A percentile compares a stretch with the other conserved stretches of the same genome.
These are phyloP conservation scores for Hetaerina titia DNA, from an alignment of 2,888 invertebrate genomes.

Conservation along the genomic window DNA sequence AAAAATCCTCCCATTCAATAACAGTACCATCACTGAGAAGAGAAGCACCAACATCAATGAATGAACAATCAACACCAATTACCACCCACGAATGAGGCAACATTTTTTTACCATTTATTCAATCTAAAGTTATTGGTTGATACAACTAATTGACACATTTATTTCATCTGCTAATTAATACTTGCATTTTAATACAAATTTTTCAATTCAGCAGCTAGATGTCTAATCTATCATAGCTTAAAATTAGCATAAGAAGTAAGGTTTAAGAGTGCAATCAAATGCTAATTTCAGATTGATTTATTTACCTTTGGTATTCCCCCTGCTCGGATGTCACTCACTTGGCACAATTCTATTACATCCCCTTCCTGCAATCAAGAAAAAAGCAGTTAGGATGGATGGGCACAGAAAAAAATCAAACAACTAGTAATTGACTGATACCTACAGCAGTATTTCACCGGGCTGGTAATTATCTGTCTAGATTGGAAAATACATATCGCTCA, in stretches of 20 bases:
- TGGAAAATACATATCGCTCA: too few species aligned
- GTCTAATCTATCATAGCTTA: not conserved
- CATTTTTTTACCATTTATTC: too few species aligned
- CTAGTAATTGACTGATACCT: not conserved
- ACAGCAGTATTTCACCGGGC: too few species aligned
- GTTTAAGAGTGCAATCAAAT: not conserved
- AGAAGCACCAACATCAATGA: too few species aligned
- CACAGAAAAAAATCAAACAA: not conserved
- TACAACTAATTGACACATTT: too few species aligned
- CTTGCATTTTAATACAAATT: conserved; percentile 25
- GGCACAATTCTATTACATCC: conserved; percentile 98
- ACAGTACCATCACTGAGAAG: too few species aligned
- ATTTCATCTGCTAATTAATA: not conserved
- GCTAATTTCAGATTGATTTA: not conserved
- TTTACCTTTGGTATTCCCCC: conserved; percentile 95
- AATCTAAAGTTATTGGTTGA: too few species aligned
- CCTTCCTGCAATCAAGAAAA: conserved; percentile 88
- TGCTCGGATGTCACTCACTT: conserved; percentile 97
- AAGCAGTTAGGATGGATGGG: not conserved
- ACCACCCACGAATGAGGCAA: too few species aligned
- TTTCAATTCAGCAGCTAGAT: not conserved
- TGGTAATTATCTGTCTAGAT: too few species aligned
- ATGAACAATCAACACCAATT: too few species aligned
- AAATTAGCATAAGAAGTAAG: not conserved
- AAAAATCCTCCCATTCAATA: too few species aligned